Evolutionary conservation across 1,140 invertebrate genomes (phyloP).

Genomic region (Sarcophaga bullata): DNA sequence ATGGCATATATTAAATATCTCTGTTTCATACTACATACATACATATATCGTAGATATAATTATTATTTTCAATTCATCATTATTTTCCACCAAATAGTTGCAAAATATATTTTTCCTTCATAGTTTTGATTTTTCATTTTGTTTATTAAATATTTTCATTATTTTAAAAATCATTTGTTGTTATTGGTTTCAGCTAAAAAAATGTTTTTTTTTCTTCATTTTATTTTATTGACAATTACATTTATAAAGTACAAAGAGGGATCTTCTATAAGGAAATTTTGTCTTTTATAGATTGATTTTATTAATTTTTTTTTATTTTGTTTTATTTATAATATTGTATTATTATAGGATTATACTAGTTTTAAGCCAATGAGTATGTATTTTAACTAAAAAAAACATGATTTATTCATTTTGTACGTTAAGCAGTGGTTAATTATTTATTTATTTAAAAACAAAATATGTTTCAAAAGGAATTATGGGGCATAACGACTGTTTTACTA

Average conservation of each 20-base stretch:
- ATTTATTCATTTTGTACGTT: background rate
- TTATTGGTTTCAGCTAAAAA: background rate
- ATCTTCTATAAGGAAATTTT: background rate
- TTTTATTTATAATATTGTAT: background rate
- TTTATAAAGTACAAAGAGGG: background rate
- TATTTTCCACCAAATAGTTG: too few relatives aligned
- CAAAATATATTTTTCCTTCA: background rate
- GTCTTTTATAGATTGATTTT: too few relatives aligned
- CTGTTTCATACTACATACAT: background rate
- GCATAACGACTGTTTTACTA: too few relatives aligned
- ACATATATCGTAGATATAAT: background rate
- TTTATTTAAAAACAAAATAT: background rate
- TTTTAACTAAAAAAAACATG: background rate
- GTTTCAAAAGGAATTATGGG: background rate
- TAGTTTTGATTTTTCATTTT: background rate
- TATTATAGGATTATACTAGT: background rate
- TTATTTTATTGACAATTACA: background rate
- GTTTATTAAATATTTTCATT: background rate
- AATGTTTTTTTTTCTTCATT: background rate
- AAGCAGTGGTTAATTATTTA: background rate
- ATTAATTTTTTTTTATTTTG: background rate
- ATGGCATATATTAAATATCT: background rate
- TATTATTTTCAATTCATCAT: too few relatives aligned
- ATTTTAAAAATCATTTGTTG: background rate
- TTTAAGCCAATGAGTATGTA: conserved; percentile 12